Percentiles rank a stretch among this genome's conserved stretches.
These are phyloP conservation scores for Andrena trimmerana DNA, from an alignment of 2,888 invertebrate species.

Conservation along the genomic window DNA sequence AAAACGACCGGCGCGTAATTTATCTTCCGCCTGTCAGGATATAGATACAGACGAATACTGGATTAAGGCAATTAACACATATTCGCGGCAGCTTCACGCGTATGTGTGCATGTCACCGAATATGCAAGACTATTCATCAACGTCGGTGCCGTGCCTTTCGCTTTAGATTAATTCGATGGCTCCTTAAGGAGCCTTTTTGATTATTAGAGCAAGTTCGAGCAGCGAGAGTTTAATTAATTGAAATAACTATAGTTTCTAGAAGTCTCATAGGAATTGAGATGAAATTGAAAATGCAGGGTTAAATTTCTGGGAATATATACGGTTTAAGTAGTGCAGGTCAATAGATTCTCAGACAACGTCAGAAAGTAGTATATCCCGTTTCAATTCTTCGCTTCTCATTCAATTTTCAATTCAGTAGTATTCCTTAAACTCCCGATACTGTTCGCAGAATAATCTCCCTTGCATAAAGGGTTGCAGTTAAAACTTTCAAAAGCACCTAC, in stretches of 20 bases:
- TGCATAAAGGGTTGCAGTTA: not conserved
- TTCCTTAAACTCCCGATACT: not conserved
- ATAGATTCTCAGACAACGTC: not conserved
- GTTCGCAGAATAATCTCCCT: not conserved
- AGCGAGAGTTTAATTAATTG: too few relatives aligned
- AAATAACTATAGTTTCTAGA: not conserved
- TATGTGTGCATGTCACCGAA: conserved; percentile 27
- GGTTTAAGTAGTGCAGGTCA: conserved; percentile 7
- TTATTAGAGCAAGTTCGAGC: not conserved
- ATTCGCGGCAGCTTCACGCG: conserved; percentile 30
- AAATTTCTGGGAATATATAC: too few relatives aligned
- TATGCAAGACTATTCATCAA: conserved; percentile 49
- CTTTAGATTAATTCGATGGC: conserved; percentile 39
- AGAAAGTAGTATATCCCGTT: not conserved
- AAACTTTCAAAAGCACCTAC: conserved; percentile 24
- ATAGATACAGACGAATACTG: conserved; percentile 58
- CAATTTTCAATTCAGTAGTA: not conserved
- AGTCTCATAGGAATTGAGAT: not conserved
- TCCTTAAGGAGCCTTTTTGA: conserved; percentile 19
- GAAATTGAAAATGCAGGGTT: too few relatives aligned
- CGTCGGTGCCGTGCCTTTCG: conserved; percentile 27
- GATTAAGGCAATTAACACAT: conserved; percentile 62
- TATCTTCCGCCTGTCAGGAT: conserved; percentile 55
- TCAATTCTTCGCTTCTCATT: not conserved
- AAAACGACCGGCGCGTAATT: conserved; percentile 41